Conservation (phyloP, 2,113 vertebrate species). For the Felis chaus region DNA sequence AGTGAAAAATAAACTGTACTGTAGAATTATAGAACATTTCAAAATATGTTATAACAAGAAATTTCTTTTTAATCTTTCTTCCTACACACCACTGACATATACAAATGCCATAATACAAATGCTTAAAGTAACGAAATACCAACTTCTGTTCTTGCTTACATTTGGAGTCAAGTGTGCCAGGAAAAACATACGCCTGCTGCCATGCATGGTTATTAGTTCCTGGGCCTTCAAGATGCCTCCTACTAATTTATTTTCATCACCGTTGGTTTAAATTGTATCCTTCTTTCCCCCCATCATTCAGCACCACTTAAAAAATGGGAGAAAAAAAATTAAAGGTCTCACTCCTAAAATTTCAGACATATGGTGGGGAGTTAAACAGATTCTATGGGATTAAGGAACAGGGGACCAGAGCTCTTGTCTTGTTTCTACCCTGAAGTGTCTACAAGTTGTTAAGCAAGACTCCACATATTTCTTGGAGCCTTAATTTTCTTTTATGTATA, state of each 20-base stretch:
- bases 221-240: constrained; percentile 4
- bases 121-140: constrained; percentile 64
- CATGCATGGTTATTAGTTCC: background rate
- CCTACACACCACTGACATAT: constrained; percentile 47
- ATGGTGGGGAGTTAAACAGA: background rate
- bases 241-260: constrained; percentile 56
- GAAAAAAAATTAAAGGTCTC: background rate
- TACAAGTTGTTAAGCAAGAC: background rate
- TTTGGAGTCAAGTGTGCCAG: constrained; percentile 52
- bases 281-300: constrained; percentile 39
- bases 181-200: constrained; percentile 56
- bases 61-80: constrained; percentile 66
- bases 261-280: constrained; percentile 4
- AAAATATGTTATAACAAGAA: constrained; percentile 62
- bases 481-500: background rate
- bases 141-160: constrained; percentile 42
- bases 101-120: constrained; percentile 58
- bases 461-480: background rate
- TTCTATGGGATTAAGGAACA: background rate
- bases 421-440: background rate
- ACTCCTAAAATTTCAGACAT: constrained; percentile 31
- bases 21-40: constrained; percentile 53
- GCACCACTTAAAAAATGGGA: constrained; percentile 51
- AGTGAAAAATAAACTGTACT: constrained; percentile 68
- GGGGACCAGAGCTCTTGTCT: background rate